Conservation (phyloP, 2,888 invertebrate species). For the Linnaemya vulpina region DNA sequence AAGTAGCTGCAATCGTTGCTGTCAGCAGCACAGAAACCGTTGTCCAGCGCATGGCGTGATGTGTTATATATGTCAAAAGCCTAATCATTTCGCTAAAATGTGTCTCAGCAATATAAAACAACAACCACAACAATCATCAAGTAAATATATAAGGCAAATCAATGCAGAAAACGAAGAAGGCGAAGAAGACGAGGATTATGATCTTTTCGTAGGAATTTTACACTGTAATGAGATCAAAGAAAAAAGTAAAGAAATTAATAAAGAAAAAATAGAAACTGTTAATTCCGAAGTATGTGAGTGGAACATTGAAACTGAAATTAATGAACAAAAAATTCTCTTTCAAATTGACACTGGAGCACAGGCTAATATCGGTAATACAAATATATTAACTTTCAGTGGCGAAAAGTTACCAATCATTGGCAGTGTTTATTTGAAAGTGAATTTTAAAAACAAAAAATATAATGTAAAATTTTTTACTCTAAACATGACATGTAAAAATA, state of each 20-base stretch:
- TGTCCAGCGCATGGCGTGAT: slow-evolving; percentile 54
- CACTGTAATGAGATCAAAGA: neutral
- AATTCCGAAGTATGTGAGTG: slow-evolving; percentile 8
- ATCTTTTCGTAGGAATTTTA: slow-evolving; percentile 29
- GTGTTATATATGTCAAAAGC: slow-evolving; percentile 39
- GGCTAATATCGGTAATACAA: slow-evolving; percentile 6
- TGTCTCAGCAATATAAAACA: neutral
- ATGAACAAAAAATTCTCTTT: neutral
- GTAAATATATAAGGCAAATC: slow-evolving; percentile 16
- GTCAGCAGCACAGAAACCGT: slow-evolving; percentile 47
- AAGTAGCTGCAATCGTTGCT: slow-evolving; percentile 12
- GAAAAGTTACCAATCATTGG: slow-evolving; percentile 18
- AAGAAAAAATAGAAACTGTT: neutral
- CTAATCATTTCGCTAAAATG: neutral
- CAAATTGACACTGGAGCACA: slow-evolving; percentile 33
- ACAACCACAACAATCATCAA: neutral
- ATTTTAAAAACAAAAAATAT: slow-evolving; percentile 23
- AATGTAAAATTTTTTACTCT: neutral
- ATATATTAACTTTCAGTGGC: slow-evolving; percentile 13
- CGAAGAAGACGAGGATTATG: neutral
- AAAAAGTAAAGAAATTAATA: neutral
- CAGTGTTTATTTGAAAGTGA: slow-evolving; percentile 7
- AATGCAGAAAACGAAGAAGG: neutral
- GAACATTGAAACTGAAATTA: slow-evolving; percentile 15
- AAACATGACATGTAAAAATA: slow-evolving; percentile 2